Conservation (phyloP, 2,113 vertebrate species). For the Cyanoliseus patagonus region DNA sequence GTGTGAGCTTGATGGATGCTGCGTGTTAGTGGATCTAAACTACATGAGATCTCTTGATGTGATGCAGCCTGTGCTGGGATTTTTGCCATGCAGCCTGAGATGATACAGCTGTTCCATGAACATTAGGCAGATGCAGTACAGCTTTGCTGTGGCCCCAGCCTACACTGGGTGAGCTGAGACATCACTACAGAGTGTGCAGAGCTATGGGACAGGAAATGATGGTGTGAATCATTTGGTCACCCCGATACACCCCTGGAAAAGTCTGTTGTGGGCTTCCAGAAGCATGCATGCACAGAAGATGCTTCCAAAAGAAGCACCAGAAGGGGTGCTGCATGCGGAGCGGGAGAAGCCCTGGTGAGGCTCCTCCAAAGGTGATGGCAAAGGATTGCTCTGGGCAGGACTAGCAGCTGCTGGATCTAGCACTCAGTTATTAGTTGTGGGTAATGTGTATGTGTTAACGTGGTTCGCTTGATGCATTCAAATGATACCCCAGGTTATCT, state of each 20-base stretch:
- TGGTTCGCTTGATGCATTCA: background rate
- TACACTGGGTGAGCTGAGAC: background rate
- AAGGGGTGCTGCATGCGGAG: background rate
- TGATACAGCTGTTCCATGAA: background rate
- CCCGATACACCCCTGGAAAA: too few species aligned
- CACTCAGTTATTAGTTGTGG: background rate
- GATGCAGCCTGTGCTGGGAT: background rate
- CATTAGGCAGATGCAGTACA: background rate
- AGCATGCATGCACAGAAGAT: background rate
- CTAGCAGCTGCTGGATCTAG: background rate
- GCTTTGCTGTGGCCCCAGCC: background rate
- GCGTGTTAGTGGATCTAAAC: background rate
- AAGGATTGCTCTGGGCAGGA: background rate
- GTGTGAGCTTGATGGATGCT: background rate
- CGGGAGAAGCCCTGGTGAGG: background rate
- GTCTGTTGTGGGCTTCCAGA: background rate
- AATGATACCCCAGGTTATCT: background rate
- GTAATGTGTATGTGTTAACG: background rate
- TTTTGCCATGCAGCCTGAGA: background rate
- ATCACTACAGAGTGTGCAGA: accelerated
- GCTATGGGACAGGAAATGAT: background rate
- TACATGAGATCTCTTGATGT: background rate
- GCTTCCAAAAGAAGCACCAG: background rate
- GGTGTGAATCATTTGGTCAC: accelerated
- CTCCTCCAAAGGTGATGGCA: background rate